Evolutionary conservation across 2,888 invertebrate genomes (phyloP).

Genomic region (Mantis religiosa): DNA sequence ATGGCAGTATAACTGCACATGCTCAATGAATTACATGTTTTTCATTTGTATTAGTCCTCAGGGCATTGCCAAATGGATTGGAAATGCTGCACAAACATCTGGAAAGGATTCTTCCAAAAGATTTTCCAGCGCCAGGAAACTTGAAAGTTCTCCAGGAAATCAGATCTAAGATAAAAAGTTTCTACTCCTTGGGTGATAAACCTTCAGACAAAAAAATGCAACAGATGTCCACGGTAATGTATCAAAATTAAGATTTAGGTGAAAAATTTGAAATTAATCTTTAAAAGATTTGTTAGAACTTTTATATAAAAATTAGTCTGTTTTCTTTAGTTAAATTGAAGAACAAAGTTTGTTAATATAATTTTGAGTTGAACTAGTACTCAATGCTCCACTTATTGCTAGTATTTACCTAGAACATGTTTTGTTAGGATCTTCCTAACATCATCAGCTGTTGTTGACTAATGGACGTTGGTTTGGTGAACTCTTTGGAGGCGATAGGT

Average conservation of each 20-base stretch:
- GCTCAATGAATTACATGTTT: neutral
- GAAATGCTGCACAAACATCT: neutral
- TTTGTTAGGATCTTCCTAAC: too few species aligned
- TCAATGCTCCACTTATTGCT: too few species aligned
- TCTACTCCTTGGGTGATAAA: neutral
- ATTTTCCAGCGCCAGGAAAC: neutral
- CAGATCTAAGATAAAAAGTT: neutral
- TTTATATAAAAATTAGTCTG: too few species aligned
- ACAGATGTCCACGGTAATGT: neutral
- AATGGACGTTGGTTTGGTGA: too few species aligned
- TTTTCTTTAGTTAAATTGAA: too few species aligned
- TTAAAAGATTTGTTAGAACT: too few species aligned
- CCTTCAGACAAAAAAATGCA: neutral
- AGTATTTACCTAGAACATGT: too few species aligned
- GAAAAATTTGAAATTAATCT: neutral
- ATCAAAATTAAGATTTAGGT: neutral
- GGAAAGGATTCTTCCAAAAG: neutral
- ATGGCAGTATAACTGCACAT: too few species aligned
- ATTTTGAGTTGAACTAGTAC: too few species aligned
- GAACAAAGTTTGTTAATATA: too few species aligned
- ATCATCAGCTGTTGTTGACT: too few species aligned
- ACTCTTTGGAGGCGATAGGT: too few species aligned
- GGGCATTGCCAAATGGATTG: neutral
- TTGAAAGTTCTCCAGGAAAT: neutral
- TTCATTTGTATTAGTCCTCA: neutral